These are phyloP conservation scores for Cloeon dipterum DNA, from an alignment of 2,888 invertebrate species.

Conservation along the genomic window DNA sequence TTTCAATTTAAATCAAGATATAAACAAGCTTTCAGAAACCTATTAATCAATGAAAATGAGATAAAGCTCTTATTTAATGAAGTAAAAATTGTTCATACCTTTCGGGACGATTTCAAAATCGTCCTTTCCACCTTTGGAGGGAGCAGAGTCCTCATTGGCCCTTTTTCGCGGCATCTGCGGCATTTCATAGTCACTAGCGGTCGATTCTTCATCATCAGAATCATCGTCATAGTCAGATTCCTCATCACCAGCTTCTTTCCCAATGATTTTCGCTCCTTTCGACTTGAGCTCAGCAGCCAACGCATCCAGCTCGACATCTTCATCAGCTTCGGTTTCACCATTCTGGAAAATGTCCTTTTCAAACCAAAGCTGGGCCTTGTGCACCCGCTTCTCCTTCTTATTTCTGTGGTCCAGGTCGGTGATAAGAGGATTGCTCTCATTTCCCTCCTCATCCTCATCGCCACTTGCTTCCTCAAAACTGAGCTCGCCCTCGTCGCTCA, in stretches of 20 bases:
- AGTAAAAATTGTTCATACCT: too few relatives aligned
- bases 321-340: constrained; percentile 59
- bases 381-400: constrained; percentile 42
- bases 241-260: constrained; percentile 9
- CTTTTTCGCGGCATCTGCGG: constrained; percentile 4
- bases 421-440: constrained; percentile 38
- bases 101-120: constrained; percentile 45
- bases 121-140: constrained; percentile 18
- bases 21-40: too few relatives aligned
- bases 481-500: constrained; percentile 12
- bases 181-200: constrained; percentile 21
- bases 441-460: constrained; percentile 9
- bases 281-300: constrained; percentile 45
- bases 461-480: constrained; percentile 8
- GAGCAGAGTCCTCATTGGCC: constrained; percentile 3
- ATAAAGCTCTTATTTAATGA: too few relatives aligned
- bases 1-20: too few relatives aligned
- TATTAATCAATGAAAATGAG: too few relatives aligned
- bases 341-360: constrained; percentile 64
- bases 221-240: constrained; percentile 12
- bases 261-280: constrained; percentile 34
- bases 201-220: constrained; percentile 9
- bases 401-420: constrained; percentile 59
- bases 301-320: constrained; percentile 65
- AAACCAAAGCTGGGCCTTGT: constrained; percentile 71